These are phyloP conservation scores for Ariolimax columbianus DNA, from an alignment of 2,888 invertebrate species.

Conservation along the genomic window DNA sequence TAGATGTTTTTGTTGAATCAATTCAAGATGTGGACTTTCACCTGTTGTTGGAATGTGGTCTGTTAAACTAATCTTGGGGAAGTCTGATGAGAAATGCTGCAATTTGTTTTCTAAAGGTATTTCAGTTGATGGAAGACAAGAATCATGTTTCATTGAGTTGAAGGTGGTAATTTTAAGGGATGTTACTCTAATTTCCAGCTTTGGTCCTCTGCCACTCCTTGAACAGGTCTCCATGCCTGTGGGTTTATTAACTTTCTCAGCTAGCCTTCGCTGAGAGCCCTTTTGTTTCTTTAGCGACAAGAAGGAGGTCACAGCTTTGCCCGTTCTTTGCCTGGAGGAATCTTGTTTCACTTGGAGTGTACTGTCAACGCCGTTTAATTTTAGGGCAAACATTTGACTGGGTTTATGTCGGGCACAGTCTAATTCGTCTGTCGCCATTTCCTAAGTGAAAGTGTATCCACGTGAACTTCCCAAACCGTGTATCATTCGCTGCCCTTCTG, in stretches of 20 bases:
- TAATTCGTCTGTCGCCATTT: neutral
- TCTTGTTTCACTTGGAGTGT: neutral
- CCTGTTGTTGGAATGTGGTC: neutral
- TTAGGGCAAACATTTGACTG: neutral
- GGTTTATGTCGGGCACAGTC: neutral
- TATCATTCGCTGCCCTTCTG: too few relatives aligned
- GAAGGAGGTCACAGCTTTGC: neutral
- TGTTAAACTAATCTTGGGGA: neutral
- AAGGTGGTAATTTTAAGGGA: neutral
- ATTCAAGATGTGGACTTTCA: neutral
- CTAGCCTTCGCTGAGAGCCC: neutral
- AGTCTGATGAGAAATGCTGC: neutral
- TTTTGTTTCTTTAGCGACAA: neutral
- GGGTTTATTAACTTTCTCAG: neutral
- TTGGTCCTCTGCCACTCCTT: neutral
- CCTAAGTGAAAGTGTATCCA: neutral
- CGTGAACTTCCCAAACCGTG: too few relatives aligned
- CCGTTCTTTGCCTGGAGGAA: neutral
- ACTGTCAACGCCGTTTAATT: neutral
- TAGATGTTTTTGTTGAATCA: neutral
- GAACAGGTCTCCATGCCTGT: neutral
- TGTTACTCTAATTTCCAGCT: neutral
- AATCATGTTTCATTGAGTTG: neutral
- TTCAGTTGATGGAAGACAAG: neutral
- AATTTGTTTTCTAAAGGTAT: neutral